Percentiles rank a stretch among this genome's conserved stretches.
phyloP scores from a whole-genome alignment of 2,888 invertebrate species.

The Drosophila anceps region DNA sequence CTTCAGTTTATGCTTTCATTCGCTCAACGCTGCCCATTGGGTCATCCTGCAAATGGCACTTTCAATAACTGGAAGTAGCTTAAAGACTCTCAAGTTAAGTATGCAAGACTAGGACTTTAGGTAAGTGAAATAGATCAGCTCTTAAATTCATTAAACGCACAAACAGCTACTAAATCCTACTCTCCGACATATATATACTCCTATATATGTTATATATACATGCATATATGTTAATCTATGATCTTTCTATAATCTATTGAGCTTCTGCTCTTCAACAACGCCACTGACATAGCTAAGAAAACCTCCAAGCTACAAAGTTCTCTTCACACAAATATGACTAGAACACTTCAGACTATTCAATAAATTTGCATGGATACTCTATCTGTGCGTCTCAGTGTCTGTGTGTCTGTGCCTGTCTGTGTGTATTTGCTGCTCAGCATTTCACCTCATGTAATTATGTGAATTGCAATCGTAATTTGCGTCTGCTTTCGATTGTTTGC shows the following conservation, averaged over 20 bases:
- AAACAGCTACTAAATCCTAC: too few species aligned
- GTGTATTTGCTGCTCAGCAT: neutral
- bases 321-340: neutral
- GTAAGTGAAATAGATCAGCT: too few species aligned
- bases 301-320: neutral
- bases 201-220: too few species aligned
- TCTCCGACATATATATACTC: too few species aligned
- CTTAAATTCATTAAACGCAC: too few species aligned
- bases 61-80: too few species aligned
- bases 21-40: too few species aligned
- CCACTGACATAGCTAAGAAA: neutral
- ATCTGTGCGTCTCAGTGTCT: neutral
- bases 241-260: neutral
- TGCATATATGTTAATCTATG: too few species aligned
- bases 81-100: too few species aligned
- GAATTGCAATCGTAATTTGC: constrained; percentile 43
- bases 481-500: constrained; percentile 20
- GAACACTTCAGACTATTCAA: neutral
- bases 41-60: too few species aligned
- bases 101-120: too few species aligned
- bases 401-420: neutral
- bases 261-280: neutral
- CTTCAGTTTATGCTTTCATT: too few species aligned
- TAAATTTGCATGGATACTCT: neutral
- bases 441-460: constrained; percentile 35